Base-by-base conservation (phyloP, 2,797 vertebrate species). In the Cephalopachus bancanus region DNA sequence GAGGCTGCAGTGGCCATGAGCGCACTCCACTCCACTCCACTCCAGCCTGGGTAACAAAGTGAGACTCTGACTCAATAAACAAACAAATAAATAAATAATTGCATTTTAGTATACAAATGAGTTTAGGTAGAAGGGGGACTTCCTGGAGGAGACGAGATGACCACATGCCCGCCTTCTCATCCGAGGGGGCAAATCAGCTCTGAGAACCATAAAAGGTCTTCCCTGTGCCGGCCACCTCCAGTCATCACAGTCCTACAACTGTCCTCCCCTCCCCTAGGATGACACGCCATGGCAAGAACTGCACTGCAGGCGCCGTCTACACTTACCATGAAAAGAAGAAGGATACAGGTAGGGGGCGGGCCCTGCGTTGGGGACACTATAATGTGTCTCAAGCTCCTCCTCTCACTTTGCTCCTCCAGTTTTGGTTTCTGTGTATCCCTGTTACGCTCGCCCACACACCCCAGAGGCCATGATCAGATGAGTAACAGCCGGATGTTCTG, bases 261-360 rank as follows among this genome's bases (percentile, higher is more conserved):
- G 2, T 30, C 60, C 55, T 51, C 65, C 19, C n/a, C 4, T 16
- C 20, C 49, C 53, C 44, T 1, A 94, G 55, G 78, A 99, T 99
- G 99, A 99, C 99, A 0, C 99, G 99, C 10, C 99, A 99, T 0
- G 99, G 99, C 5, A 99, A 99, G 97, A 99, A 99, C 97, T 99
- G 99, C 64, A 99, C 99, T 0, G 99, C 99, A 0, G 99, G 99
- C 37, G 99, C 99, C 0, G 99, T 99, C 0, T 99, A 99, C 97
- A 99, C 99, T 1, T 99, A 99, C 97, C 99, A 99, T 0, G 99
- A 99, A 98, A 99, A 99, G 83, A 99, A 97, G 98, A 99, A 99
- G 94, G 99, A 99, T 78, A 99, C 99, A 84, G 99, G 99, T 99
- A 85, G 96, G 85, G 22, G 15, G 17, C 5, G 37, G 33, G 2